phyloP scores from a whole-genome alignment of 2,888 invertebrate genomes.

The Marronus borbonicus region DNA sequence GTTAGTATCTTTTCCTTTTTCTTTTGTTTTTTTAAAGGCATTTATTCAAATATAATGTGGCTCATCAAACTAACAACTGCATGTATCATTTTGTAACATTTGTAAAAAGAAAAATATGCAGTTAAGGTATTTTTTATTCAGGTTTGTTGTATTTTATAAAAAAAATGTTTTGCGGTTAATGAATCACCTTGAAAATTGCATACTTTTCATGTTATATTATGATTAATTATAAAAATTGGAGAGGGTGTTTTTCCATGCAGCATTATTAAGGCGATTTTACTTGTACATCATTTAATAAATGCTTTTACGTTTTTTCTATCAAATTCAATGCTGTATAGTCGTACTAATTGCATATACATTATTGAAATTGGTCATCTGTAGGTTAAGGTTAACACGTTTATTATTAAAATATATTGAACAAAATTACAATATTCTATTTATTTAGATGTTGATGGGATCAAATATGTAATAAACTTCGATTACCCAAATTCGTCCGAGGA shows the following conservation, averaged over 20 bases:
- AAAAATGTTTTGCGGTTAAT: not conserved
- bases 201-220: conserved; percentile 7
- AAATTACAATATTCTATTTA: conserved; percentile 54
- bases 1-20: conserved; percentile 63
- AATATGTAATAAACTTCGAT: conserved; percentile 97
- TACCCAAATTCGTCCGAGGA: conserved; percentile 96
- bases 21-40: conserved; percentile 54
- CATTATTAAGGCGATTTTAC: not conserved
- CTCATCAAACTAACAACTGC: conserved; percentile 27
- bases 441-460: conserved; percentile 96
- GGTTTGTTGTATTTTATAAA: too few species aligned
- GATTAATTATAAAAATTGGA: not conserved
- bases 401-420: not conserved
- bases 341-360: conserved; percentile 4
- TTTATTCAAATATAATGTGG: conserved; percentile 36
- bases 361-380: conserved; percentile 11
- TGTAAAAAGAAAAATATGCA: not conserved
- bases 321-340: conserved; percentile 12
- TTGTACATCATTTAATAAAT: conserved; percentile 30
- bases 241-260: not conserved
- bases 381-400: not conserved
- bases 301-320: conserved; percentile 14
- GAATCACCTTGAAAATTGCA: not conserved
- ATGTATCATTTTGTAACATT: conserved; percentile 12
- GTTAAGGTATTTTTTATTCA: too few species aligned